Conservation (phyloP, 2,797 vertebrate genomes). For the Peromyscus nudipes region DNA sequence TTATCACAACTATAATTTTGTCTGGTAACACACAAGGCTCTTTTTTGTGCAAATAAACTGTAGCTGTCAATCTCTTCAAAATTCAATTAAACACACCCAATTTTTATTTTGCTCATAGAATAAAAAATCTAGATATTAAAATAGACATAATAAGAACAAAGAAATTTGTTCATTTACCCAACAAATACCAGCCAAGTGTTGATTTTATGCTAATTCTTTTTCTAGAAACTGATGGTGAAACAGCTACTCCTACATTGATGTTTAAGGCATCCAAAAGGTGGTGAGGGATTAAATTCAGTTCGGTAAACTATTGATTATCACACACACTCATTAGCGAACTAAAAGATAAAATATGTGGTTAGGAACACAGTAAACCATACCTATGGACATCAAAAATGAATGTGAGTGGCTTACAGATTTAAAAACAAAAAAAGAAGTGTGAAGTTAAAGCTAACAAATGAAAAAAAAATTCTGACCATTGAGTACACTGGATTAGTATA, state of each 20-base stretch:
- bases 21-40: neutral
- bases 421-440: neutral
- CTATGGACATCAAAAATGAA: neutral
- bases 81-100: neutral
- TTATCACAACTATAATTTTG: neutral
- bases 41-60: neutral
- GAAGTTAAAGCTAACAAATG: neutral
- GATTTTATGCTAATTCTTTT: neutral
- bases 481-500: neutral
- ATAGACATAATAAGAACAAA: neutral
- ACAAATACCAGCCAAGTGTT: neutral
- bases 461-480: neutral
- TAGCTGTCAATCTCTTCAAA: neutral
- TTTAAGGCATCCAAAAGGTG: neutral
- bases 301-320: neutral
- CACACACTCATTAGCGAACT: rapidly evolving
- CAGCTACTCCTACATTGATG: neutral
- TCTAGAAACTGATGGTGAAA: neutral
- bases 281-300: rapidly evolving
- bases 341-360: neutral
- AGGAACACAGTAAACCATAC: neutral
- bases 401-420: neutral
- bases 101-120: neutral
- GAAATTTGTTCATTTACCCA: neutral
- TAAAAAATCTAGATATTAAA: neutral